A percentile compares a stretch with the other conserved stretches of the same genome.
Conservation (phyloP, 2,113 vertebrate species). For the Oryctolagus cuniculus region DNA sequence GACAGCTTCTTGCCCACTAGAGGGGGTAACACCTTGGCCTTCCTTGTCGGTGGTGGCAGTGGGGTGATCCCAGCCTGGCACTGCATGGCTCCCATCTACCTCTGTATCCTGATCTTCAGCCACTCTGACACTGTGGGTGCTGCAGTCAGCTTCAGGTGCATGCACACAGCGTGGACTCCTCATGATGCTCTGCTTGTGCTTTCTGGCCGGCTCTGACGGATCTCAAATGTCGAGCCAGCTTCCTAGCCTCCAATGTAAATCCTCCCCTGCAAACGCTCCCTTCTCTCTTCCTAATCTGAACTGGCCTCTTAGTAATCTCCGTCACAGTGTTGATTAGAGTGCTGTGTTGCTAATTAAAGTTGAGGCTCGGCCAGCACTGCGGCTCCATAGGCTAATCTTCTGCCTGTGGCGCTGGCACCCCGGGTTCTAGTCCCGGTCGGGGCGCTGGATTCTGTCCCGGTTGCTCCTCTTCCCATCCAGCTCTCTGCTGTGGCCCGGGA, state of each 20-base stretch:
- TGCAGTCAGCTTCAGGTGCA: background rate
- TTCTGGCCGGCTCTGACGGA: background rate
- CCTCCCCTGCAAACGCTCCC: background rate
- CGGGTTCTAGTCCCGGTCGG: too few relatives aligned
- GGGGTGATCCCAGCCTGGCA: background rate
- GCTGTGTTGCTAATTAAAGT: background rate
- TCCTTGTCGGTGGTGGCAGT: background rate
- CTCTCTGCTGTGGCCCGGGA: too few relatives aligned
- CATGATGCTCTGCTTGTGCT: background rate
- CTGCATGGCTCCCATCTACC: background rate
- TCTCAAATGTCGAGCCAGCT: background rate
- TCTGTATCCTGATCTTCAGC: background rate
- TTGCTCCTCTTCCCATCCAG: too few relatives aligned
- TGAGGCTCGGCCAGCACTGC: too few relatives aligned
- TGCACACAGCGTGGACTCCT: background rate
- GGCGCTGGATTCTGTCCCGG: too few relatives aligned
- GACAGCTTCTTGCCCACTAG: background rate
- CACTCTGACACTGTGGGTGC: background rate
- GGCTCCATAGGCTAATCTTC: too few relatives aligned
- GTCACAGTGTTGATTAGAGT: background rate
- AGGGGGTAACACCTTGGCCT: accelerated
- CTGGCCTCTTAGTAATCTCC: background rate
- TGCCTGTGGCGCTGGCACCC: too few relatives aligned
- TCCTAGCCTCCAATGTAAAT: background rate
- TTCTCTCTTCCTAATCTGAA: background rate